Base-by-base conservation (phyloP, 2,888 invertebrate species). In the Phengaris alcon region DNA sequence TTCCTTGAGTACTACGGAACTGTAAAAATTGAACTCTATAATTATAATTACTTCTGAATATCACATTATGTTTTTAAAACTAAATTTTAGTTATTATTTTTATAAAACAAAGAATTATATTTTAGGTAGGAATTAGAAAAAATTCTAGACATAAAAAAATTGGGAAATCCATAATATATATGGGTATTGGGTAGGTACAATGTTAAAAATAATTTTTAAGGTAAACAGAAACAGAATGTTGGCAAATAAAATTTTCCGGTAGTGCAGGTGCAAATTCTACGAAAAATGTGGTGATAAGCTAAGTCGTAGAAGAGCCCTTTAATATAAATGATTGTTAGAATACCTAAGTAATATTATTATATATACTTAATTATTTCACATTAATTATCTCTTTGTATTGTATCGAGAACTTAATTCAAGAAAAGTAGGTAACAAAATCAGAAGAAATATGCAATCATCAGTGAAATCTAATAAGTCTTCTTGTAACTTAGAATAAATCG, bases 221-320 rank as follows among this genome's bases (percentile, higher is more conserved):
- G 69, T 7, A 75, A 77, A 78, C 78, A 79, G 79, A 77, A 76
- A 77, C 75, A 59, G 59, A 59, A 59, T 10, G 59, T 59, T 74
- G 79, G 80, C 80, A 83, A 85, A 86, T 83, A 84, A 83, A 84
- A 84, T 84, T 82, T 82, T 81, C 81, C 75, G 59, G 76, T 75
- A 77, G 73, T 78, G 77, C 77, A 80, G 79, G 78, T 80, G 77
- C 75, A 79, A 80, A 77, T 79, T 77, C 78, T 78, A 78, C 81
- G 81, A 79, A 79, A 80, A 83, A 78, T 82, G 80, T 82, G 80
- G 81, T 80, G 81, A 82, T 81, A 52, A 51, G 51, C 15, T 22
- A 70, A 7, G 51, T 15, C 12, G 10, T 22, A 64, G 64, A 64
- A 35, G 35, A 6, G 1, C 6, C 10, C 4, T 64, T 35, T 5